Base-by-base conservation (phyloP, 2,113 vertebrate genomes). In the Delphinus delphis region DNA sequence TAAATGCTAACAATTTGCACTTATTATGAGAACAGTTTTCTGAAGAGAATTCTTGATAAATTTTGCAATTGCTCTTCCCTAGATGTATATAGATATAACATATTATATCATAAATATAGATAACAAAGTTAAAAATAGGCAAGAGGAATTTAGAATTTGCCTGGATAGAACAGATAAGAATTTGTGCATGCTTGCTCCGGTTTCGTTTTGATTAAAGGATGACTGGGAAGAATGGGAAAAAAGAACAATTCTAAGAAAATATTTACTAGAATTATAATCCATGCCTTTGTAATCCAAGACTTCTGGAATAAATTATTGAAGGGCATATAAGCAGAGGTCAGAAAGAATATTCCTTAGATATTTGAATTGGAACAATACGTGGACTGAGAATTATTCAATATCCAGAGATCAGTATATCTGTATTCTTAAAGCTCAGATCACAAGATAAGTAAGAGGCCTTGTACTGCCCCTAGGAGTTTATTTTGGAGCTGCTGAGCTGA, bases 1-100 rank as follows among this genome's bases (percentile, higher is more conserved):
- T 98, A 98, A 98, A 98, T 98, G 98, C 94, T 98, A 98, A 97
- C 98, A 99, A 99, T 99, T 98, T 98, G 76, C 97, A 97, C 96
- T 98, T 98, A 98, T 98, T 98, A 98, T 98, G 93, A 98, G 97
- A 98, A 96, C 90, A 98, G 95, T 97, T 98, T 97, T 98, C 97
- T 97, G 95, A 98, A 95, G 97, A 98, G 98, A 98, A 98, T 86
- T 98, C 85, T 97, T 98, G 97, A 98, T 98, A 98, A 98, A 98
- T 98, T 97, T 97, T 98, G 41, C 93, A 88, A 79, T 97, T 91
- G 67, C 90, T 62, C 95, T 97, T 89, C 87, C 95, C 96, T 97
- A 71, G 55, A 81, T 96, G 20, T 96, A 88, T 92, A 95, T 90
- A 97, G 88, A 96, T 97, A 90, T 70, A 95, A 81, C 68, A 89